Evolutionary conservation across 2,797 vertebrate species (phyloP), one percentile per base, ranked within the genome.

Genomic region (Hemibagrus guttatus): DNA sequence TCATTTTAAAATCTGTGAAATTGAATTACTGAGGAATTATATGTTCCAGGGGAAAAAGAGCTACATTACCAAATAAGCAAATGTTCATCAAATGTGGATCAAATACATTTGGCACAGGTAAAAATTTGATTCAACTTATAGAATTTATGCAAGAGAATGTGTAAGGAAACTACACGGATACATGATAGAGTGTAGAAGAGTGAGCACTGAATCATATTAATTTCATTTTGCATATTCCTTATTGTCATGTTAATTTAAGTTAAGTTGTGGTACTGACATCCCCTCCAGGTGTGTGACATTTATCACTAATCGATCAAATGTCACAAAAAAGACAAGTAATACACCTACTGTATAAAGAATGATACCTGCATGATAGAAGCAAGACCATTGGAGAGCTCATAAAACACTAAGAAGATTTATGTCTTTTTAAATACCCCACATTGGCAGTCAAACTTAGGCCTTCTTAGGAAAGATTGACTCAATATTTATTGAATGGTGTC

Each of bases 401-500:
- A 72, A n/a, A 72, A n/a, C 35, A 59, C 68, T 46, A 35, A 39
- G 4, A 59, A n/a, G 31, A 23, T 76, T 54, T 28, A 28, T 76
- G 49, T 9, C 46, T 0, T 28, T 76, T 76, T 52, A 28, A 54
- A 76, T 54, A 54, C 49, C 52, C 26, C 0, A 13, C 9, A 49
- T 14, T 31, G 49, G 46, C 63, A 69, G 66, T 35, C 66, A 56
- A 49, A 69, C 8, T 72, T 17, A 61, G 61, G 31, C 52, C 42
- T 75, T 69, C 64, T 54, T 26, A 1, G 13, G 78, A 69, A 88
- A 81, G 75, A 23, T 2, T 8, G 42, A 63, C 87, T 92, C 87
- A 90, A 92, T 92, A 92, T 92, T 88, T 91, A 91, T 92, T 49
- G 90, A 91, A 89, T 61, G 81, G 85, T 91, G 89, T 86, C 56